Evolutionary conservation across 2,888 invertebrate species (phyloP).

Genomic region (Maniola hyperantus): DNA sequence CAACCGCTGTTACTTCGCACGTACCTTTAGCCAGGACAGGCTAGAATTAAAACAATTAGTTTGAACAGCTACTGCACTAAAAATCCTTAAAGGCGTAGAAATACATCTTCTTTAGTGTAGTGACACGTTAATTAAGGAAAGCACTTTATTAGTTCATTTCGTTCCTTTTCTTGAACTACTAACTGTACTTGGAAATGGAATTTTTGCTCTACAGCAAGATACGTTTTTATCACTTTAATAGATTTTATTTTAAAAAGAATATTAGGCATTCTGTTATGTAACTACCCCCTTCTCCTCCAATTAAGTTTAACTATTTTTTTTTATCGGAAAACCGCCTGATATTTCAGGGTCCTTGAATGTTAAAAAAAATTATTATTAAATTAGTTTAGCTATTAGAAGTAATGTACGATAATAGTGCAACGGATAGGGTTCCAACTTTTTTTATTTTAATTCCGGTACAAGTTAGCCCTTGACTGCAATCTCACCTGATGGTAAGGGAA

Average conservation of each 20-base stretch:
- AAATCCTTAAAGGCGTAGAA: slow-evolving; percentile 36
- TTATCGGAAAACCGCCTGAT: no score
- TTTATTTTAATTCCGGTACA: no score
- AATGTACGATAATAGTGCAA: no score
- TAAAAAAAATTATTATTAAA: no score
- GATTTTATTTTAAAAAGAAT: not conserved
- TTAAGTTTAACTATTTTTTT: no score
- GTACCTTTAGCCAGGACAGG: slow-evolving; percentile 26
- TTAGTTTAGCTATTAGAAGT: no score
- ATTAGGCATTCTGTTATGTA: not conserved
- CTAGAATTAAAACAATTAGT: slow-evolving; percentile 38
- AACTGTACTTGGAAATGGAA: not conserved
- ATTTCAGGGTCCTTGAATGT: no score
- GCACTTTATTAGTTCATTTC: slow-evolving; percentile 31
- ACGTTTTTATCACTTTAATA: not conserved
- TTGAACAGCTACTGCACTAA: slow-evolving; percentile 34
- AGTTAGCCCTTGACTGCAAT: no score
- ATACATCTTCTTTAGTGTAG: slow-evolving; percentile 37
- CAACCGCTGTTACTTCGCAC: not conserved
- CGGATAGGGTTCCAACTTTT: no score
- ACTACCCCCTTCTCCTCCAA: no score
- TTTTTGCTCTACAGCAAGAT: slow-evolving; percentile 1
- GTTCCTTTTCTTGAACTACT: slow-evolving; percentile 8
- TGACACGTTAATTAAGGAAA: slow-evolving; percentile 38
- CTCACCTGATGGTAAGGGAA: no score